Evolutionary conservation across 2,797 vertebrate species (phyloP).

Genomic region (Xiphorhynchus erythropygius): DNA sequence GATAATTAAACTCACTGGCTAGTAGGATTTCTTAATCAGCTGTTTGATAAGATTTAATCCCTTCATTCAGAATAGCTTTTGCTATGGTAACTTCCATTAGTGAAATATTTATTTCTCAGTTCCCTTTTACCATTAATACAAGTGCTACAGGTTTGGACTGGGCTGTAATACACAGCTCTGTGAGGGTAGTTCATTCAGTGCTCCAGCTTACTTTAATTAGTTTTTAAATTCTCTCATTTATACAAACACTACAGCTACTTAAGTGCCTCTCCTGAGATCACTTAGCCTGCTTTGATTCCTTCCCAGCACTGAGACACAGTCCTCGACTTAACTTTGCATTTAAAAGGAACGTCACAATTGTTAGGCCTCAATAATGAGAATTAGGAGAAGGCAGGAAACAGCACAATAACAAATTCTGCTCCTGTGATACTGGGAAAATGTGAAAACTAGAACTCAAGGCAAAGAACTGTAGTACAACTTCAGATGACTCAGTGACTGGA

Average conservation of each 20-base stretch:
- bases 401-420: not conserved
- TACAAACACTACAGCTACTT: not conserved
- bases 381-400: not conserved
- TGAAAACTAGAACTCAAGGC: not conserved
- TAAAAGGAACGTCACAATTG: not conserved
- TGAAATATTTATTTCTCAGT: not conserved
- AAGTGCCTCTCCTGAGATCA: conserved; percentile 39
- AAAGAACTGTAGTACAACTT: not conserved
- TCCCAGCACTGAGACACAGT: not conserved
- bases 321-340: not conserved
- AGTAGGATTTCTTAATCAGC: not conserved
- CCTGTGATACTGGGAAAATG: not conserved
- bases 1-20: not conserved
- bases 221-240: conserved; percentile 21
- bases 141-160: not conserved
- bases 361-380: not conserved
- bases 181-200: not conserved
- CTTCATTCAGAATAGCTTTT: not conserved
- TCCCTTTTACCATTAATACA: not conserved
- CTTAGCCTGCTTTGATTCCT: conserved; percentile 17
- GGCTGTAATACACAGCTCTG: not conserved
- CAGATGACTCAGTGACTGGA: not conserved
- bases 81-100: not conserved
- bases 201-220: conserved; percentile 10
- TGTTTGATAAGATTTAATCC: not conserved